A percentile compares a stretch with the other conserved stretches of the same genome.
phyloP scores from a whole-genome alignment of 1,140 invertebrate genomes.

The Drosophila insularis region DNA sequence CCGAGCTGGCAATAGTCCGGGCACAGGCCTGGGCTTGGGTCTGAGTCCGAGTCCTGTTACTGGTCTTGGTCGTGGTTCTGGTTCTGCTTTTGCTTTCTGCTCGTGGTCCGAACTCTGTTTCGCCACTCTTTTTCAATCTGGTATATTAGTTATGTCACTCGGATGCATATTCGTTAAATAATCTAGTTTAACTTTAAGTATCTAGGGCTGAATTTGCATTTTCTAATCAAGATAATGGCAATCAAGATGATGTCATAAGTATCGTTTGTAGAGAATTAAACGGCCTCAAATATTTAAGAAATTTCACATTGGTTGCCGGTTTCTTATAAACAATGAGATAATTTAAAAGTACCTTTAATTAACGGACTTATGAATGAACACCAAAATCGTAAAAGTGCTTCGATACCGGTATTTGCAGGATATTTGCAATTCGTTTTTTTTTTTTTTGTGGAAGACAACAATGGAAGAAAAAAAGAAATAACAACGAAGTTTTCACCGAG shows the following conservation, averaged over 20 bases:
- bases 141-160: not conserved
- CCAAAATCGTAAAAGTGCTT: too few relatives aligned
- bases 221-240: too few relatives aligned
- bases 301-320: too few relatives aligned
- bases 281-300: too few relatives aligned
- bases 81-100: not conserved
- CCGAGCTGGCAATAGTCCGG: not conserved
- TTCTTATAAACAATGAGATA: too few relatives aligned
- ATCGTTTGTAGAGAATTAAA: too few relatives aligned
- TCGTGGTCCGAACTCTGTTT: not conserved
- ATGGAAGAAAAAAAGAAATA: not conserved
- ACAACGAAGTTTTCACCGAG: conserved; percentile 7
- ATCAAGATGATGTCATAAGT: too few relatives aligned
- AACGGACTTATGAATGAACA: too few relatives aligned
- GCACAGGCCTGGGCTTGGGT: not conserved
- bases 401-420: not conserved
- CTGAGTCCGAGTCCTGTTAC: not conserved
- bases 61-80: not conserved
- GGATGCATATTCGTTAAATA: not conserved
- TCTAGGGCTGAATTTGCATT: too few relatives aligned
- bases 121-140: not conserved
- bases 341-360: too few relatives aligned
- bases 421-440: not conserved
- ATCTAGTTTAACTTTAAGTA: too few relatives aligned
- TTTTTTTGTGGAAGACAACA: not conserved